Evolutionary conservation across 1,140 invertebrate genomes (phyloP).

Genomic region (Drosophila fuyamai): DNA sequence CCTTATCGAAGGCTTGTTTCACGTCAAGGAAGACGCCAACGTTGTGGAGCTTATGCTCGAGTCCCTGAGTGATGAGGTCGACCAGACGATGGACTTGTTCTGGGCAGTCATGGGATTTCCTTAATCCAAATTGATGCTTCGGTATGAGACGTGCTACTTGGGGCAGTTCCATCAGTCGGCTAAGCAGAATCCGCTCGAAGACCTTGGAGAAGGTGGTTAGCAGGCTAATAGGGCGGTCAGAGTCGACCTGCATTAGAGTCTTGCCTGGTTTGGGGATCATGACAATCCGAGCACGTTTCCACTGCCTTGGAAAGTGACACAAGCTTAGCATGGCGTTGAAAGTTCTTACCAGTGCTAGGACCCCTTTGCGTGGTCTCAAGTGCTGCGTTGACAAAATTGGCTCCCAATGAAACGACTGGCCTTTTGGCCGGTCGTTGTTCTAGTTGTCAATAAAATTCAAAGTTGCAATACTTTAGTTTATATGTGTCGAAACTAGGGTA

Average conservation of each 20-base stretch:
- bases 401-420: no score
- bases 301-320: not conserved
- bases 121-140: not conserved
- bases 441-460: no score
- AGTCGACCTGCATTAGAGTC: not conserved
- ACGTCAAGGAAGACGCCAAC: not conserved
- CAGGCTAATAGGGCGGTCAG: not conserved
- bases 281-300: not conserved
- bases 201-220: not conserved
- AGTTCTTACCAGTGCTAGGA: not conserved
- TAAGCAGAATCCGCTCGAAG: not conserved
- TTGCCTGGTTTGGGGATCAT: constrained; percentile 1
- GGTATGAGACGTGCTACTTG: not conserved
- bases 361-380: not conserved
- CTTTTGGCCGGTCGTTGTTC: no score
- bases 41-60: not conserved
- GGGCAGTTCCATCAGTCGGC: not conserved
- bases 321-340: not conserved
- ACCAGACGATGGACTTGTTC: constrained; percentile 4
- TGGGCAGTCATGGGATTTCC: not conserved
- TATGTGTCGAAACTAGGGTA: no score
- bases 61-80: constrained; percentile 1
- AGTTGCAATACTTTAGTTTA: no score
- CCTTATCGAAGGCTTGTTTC: not conserved
- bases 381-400: no score